phyloP scores from a whole-genome alignment of 2,797 vertebrate species.

The Phrynocephalus forsythii region DNA sequence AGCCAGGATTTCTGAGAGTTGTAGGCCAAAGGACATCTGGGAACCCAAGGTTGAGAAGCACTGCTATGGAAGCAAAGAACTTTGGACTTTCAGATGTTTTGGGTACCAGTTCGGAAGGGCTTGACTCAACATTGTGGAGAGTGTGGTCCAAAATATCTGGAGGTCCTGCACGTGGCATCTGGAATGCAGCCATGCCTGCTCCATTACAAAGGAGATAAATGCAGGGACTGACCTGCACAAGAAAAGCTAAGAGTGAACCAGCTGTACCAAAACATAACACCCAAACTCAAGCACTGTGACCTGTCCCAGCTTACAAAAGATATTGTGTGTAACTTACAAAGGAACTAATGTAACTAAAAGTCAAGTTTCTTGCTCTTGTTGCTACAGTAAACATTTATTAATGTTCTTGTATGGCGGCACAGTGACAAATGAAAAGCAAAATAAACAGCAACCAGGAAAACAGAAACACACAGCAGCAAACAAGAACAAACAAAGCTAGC shows the following conservation, averaged over 20 bases:
- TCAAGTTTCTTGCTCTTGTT: not conserved
- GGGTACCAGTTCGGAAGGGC: too few relatives aligned
- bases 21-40: too few relatives aligned
- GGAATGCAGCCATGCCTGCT: too few relatives aligned
- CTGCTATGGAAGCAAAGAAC: too few relatives aligned
- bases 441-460: not conserved
- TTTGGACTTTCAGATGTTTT: too few relatives aligned
- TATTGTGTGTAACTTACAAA: not conserved
- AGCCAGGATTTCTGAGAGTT: too few relatives aligned
- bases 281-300: not conserved
- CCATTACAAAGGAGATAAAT: not conserved
- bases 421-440: slow-evolving; percentile 4
- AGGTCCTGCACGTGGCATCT: not conserved
- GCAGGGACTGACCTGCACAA: not conserved
- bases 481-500: not conserved
- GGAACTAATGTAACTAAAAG: not conserved
- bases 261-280: too few relatives aligned
- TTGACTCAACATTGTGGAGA: not conserved
- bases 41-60: too few relatives aligned
- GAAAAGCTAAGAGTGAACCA: not conserved
- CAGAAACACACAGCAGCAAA: not conserved
- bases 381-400: not conserved
- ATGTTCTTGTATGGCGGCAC: too few relatives aligned
- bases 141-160: not conserved
- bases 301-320: not conserved